Conservation (phyloP, 2,113 vertebrate species). For the Mixornis gularis region DNA sequence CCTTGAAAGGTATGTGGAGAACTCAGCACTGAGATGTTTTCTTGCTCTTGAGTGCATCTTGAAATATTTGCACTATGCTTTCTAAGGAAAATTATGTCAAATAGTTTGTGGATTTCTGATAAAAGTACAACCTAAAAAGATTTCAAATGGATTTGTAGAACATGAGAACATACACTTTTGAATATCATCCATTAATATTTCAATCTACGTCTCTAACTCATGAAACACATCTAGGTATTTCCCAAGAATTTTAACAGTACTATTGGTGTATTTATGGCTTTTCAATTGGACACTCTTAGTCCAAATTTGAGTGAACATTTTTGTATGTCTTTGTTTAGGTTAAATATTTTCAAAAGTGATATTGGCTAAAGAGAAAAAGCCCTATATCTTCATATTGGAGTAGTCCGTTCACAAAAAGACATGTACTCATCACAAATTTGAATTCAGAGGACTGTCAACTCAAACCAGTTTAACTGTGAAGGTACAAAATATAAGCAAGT, state of each 20-base stretch:
- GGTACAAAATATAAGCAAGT: not conserved
- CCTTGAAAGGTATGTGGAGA: not conserved
- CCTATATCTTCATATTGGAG: not conserved
- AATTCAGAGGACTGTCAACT: not conserved
- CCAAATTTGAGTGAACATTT: not conserved
- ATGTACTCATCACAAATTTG: not conserved
- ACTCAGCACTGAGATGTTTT: not conserved
- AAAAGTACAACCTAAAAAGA: not conserved
- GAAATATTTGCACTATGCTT: not conserved
- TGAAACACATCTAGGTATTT: not conserved
- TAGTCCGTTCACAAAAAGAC: not conserved
- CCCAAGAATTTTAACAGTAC: not conserved
- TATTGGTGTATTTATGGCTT: not conserved
- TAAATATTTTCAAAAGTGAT: not conserved
- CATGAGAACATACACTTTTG: not conserved
- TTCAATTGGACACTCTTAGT: not conserved
- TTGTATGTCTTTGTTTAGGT: not conserved
- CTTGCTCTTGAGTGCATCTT: not conserved
- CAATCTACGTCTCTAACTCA: not conserved
- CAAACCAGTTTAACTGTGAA: not conserved
- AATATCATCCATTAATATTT: not conserved
- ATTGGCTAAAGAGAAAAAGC: not conserved
- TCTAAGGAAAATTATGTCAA: not conserved
- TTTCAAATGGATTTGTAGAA: not conserved
- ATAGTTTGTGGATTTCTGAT: not conserved